A percentile compares a stretch with the other conserved stretches of the same genome.
phyloP scores from a whole-genome alignment of 2,797 vertebrate species.

The Chromis chromis region DNA sequence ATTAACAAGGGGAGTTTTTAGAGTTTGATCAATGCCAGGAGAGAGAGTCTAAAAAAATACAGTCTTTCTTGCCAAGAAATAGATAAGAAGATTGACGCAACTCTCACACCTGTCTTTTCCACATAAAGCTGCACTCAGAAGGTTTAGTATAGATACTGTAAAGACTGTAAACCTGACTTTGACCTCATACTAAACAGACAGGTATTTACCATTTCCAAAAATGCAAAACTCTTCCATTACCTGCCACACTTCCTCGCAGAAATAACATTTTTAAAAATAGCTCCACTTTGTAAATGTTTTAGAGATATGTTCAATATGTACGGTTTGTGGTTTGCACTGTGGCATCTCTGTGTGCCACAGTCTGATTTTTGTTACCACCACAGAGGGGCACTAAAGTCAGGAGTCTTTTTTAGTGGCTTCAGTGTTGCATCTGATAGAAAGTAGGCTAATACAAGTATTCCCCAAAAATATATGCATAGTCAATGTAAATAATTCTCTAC shows the following conservation, averaged over 20 bases:
- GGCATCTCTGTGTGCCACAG: too few species aligned
- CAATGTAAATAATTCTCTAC: conserved; percentile 1
- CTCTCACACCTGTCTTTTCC: neutral
- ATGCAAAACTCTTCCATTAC: too few species aligned
- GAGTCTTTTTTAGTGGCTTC: neutral
- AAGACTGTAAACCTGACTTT: neutral
- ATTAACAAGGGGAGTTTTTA: too few species aligned
- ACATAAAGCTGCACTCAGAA: neutral
- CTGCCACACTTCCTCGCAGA: neutral
- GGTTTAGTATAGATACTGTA: neutral
- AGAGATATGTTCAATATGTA: neutral
- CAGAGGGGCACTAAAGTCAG: neutral
- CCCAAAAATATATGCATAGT: neutral
- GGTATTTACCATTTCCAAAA: too few species aligned
- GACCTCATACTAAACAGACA: neutral
- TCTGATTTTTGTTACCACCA: neutral
- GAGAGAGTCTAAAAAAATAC: too few species aligned
- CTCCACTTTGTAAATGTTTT: neutral
- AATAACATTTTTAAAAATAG: neutral
- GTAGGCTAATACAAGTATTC: neutral
- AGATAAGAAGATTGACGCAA: neutral
- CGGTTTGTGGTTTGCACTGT: neutral
- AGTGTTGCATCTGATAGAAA: too few species aligned
- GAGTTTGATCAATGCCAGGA: too few species aligned
- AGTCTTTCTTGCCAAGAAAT: neutral